Base-by-base conservation (phyloP, 2,113 vertebrate species). In the Erpornis zantholeuca region DNA sequence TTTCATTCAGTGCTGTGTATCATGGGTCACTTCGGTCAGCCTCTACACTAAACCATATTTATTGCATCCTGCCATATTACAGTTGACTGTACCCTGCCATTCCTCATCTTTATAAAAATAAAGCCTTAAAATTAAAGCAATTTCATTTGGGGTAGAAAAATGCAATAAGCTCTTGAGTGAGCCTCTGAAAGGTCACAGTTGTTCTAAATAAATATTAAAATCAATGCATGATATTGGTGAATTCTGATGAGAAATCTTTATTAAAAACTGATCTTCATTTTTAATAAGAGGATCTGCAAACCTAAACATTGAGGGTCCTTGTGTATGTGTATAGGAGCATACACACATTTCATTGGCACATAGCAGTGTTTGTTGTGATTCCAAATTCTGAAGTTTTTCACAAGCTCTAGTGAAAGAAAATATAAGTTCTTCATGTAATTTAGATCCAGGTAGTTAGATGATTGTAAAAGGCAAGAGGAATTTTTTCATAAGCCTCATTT, bases 201-300 rank as follows among this genome's bases (percentile, higher is more conserved):
- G 42, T 91, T 96, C 66, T 75, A 88, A 96, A 84, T 80, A 93
- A 72, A 88, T 94, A 94, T 89, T 93, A 95, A 95, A 94, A 91
- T 71, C 2, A 0, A 36, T 85, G 59, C 16, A 5, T 40, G 35
- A 75, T 80, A 92, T 72, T 54, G 42, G 63, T 60, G 56, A 79
- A 90, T 93, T 87, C 56, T 92, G 71, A 86, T 75, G 71, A 86
- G 88, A 72, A 76, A 68, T 78, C 52, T 89, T 57, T 95, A 91
- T 90, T 91, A 89, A 94, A 93, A 86, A 33, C 2, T 25, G 33
- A 14, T 64, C 42, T 49, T 94, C 57, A 29, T 78, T 85, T 91
- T 91, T 88, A 90, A 47, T 88, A 85, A 63, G 45, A 70, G 28
- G 45, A 38, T 76, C 21, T 85, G 20, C 2, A 28, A 75, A 36